Conservation (phyloP, 2,888 invertebrate genomes). For the Luffia ferchaultella region DNA sequence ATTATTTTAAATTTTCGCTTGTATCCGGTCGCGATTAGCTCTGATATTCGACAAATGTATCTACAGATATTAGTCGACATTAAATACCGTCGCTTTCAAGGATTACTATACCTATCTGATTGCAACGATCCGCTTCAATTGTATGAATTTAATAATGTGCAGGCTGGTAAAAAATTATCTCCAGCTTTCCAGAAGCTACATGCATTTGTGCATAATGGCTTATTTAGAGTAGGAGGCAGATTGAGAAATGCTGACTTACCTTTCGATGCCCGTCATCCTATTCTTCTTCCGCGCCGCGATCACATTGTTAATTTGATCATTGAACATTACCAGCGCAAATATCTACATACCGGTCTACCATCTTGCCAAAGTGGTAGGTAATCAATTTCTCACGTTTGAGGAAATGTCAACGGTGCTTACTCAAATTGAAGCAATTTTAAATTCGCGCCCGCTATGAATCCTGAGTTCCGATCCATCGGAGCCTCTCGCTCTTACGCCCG, state of each 20-base stretch:
- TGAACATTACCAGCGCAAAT: not conserved
- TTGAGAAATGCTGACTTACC: not conserved
- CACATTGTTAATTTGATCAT: not conserved
- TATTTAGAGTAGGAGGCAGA: not conserved
- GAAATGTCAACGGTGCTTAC: not conserved
- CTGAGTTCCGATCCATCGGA: too few relatives aligned
- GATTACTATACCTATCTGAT: constrained; percentile 1
- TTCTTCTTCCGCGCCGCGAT: not conserved
- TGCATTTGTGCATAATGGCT: not conserved
- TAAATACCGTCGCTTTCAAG: not conserved
- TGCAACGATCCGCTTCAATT: not conserved
- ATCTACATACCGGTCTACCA: not conserved
- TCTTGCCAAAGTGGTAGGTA: too few relatives aligned
- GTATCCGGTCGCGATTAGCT: constrained; percentile 11
- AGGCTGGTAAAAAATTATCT: not conserved
- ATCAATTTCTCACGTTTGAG: not conserved
- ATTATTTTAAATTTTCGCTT: constrained; percentile 3
- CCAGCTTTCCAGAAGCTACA: not conserved
- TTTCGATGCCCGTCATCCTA: not conserved
- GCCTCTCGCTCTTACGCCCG: too few relatives aligned
- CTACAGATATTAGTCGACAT: constrained; percentile 4
- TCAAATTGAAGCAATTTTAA: constrained; percentile 5
- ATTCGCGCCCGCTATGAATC: constrained; percentile 1
- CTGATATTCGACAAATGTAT: constrained; percentile 14
- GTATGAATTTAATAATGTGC: not conserved